Conservation (phyloP, 2,113 vertebrate species). For the Eonycteris spelaea region DNA sequence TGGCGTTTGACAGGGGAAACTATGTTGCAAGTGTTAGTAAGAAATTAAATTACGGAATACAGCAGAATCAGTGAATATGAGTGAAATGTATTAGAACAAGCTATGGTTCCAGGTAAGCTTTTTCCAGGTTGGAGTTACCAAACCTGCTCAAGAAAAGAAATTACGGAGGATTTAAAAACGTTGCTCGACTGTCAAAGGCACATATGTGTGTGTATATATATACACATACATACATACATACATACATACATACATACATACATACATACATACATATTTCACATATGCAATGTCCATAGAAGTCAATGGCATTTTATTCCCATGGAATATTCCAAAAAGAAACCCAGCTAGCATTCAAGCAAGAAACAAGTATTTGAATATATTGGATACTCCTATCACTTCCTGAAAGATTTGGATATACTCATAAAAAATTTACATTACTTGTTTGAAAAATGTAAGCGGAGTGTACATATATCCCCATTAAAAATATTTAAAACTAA, state of each 20-base stretch:
- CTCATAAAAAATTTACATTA: constrained; percentile 43
- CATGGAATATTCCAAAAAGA: background rate
- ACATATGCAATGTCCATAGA: background rate
- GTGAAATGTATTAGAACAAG: background rate
- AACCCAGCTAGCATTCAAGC: background rate
- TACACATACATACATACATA: background rate
- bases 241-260: too few species aligned
- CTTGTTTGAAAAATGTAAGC: constrained; percentile 59
- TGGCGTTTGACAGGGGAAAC: background rate
- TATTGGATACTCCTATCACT: background rate
- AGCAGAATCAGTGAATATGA: background rate
- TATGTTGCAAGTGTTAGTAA: background rate
- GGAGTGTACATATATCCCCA: background rate
- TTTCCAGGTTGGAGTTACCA: background rate
- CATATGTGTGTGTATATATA: too few species aligned
- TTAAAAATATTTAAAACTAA: constrained; percentile 47
- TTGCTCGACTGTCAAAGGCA: background rate
- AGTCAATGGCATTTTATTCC: background rate
- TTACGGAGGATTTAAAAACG: background rate
- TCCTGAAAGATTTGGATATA: background rate
- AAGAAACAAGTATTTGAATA: constrained; percentile 13
- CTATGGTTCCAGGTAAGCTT: background rate
- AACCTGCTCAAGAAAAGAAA: background rate
- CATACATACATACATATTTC: background rate
- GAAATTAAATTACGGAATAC: background rate